phyloP scores from a whole-genome alignment of 2,888 invertebrate genomes.

The Andrena marginata region DNA sequence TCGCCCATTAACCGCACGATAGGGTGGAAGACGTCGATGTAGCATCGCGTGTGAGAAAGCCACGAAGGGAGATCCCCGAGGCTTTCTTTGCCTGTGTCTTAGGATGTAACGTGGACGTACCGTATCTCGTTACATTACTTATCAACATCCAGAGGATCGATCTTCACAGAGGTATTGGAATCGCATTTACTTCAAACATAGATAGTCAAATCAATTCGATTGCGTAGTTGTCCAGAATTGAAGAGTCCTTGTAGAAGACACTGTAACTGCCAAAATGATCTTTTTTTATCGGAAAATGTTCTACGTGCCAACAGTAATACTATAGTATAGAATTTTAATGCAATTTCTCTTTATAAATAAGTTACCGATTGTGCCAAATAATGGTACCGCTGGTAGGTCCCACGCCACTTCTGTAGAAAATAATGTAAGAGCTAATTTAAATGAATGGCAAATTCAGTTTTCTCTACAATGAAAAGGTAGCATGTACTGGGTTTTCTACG shows the following conservation, averaged over 20 bases:
- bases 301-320: neutral
- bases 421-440: too few relatives aligned
- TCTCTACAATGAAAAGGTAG: too few relatives aligned
- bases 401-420: too few relatives aligned
- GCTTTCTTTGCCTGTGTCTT: constrained; percentile 27
- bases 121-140: constrained; percentile 36
- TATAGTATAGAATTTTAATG: too few relatives aligned
- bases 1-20: constrained; percentile 72
- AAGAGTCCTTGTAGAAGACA: too few relatives aligned
- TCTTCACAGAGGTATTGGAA: neutral
- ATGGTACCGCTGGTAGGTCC: too few relatives aligned
- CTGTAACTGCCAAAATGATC: too few relatives aligned
- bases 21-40: constrained; percentile 59
- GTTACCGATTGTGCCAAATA: too few relatives aligned
- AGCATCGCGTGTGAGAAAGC: constrained; percentile 67
- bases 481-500: too few relatives aligned
- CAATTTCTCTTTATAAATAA: too few relatives aligned
- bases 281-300: too few relatives aligned
- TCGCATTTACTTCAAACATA: constrained; percentile 6
- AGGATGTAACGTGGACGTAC: constrained; percentile 25
- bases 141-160: neutral
- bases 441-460: too few relatives aligned
- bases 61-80: constrained; percentile 43
- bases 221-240: neutral
- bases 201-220: neutral